Percentiles rank a stretch among this genome's conserved stretches.
Evolutionary conservation across 2,797 vertebrate species (phyloP).

Genomic region (Sitta carolinensis): DNA sequence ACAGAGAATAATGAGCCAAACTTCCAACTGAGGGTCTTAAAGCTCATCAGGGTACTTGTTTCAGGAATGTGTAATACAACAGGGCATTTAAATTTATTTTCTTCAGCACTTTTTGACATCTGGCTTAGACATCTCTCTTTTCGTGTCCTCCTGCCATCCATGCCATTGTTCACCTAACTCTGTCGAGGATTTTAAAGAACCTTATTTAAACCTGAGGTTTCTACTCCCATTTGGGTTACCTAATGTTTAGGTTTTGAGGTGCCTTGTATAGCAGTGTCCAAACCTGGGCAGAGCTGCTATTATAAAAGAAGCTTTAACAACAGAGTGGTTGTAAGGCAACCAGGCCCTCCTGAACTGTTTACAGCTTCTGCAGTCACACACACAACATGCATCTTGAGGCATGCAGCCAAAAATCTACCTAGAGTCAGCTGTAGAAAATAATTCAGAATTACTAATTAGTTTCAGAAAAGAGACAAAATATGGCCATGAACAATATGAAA

Average conservation of each 20-base stretch:
- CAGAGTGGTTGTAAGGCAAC: background rate
- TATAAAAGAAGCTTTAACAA: background rate
- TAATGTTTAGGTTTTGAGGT: background rate
- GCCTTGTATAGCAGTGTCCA: background rate
- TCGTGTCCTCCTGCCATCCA: background rate
- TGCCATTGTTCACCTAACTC: background rate
- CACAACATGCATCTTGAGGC: background rate
- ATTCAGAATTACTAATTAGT: background rate
- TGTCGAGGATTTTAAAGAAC: background rate
- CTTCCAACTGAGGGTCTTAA: background rate
- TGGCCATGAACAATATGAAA: background rate
- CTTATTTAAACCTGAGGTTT: background rate
- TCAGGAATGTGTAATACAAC: background rate
- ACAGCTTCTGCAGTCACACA: background rate
- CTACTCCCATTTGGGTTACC: background rate
- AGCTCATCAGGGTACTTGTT: background rate
- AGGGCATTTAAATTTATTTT: background rate
- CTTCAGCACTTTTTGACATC: background rate
- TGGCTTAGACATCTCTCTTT: background rate
- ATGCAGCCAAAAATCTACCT: background rate
- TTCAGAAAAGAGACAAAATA: background rate
- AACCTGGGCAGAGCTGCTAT: background rate
- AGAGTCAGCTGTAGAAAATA: background rate
- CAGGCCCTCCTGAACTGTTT: background rate
- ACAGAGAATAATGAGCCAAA: background rate